Conservation (phyloP, 2,888 invertebrate species). For the Ctena decussata region DNA sequence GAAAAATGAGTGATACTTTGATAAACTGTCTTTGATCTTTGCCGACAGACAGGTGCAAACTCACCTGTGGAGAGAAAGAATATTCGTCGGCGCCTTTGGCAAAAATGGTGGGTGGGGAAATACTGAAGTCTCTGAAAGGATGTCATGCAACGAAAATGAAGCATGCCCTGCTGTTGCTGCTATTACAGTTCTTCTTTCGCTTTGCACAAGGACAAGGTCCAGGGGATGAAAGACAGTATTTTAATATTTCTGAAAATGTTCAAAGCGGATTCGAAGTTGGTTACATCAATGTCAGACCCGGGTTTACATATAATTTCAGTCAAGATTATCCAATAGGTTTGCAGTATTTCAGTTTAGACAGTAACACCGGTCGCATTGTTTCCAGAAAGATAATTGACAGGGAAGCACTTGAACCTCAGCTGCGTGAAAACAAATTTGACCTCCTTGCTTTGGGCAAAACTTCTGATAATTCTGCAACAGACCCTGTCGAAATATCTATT, state of each 20-base stretch:
- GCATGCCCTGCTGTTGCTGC: conserved; percentile 64
- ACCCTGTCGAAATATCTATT: conserved; percentile 93
- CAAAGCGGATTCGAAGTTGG: conserved; percentile 95
- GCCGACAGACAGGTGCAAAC: background rate
- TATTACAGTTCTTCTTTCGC: conserved; percentile 77
- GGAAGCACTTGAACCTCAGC: conserved; percentile 93
- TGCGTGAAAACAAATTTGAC: conserved; percentile 91
- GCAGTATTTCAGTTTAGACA: conserved; percentile 93
- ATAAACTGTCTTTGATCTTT: background rate
- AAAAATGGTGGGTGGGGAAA: background rate
- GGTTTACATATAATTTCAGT: conserved; percentile 97
- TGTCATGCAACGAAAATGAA: conserved; percentile 39
- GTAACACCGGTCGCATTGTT: conserved; percentile 91
- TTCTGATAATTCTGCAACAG: conserved; percentile 90
- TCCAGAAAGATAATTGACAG: conserved; percentile 93
- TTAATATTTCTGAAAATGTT: conserved; percentile 95
- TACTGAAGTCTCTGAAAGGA: background rate
- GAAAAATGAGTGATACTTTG: background rate
- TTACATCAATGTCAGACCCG: conserved; percentile 94
- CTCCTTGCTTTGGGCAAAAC: conserved; percentile 93
- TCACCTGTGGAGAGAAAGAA: background rate
- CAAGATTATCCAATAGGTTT: conserved; percentile 92
- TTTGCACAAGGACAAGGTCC: conserved; percentile 82
- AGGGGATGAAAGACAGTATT: conserved; percentile 80
- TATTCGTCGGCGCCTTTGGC: background rate